A percentile compares a stretch with the other conserved stretches of the same genome.
Conservation (phyloP, 2,113 vertebrate species). For the Peromyscus californicus region DNA sequence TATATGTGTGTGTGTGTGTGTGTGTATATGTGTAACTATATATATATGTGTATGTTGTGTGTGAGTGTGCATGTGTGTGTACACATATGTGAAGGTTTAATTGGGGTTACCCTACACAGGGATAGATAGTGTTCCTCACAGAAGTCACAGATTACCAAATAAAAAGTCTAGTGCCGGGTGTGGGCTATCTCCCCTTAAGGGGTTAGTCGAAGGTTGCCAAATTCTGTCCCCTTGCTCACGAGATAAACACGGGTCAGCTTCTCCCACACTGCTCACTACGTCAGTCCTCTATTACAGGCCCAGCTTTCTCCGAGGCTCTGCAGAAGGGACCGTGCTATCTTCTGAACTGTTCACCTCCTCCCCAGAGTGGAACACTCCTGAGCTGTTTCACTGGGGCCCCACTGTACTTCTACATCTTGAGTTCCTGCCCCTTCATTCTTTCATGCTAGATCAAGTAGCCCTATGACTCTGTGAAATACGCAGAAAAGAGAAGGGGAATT, state of each 20-base stretch:
- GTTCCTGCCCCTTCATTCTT: neutral
- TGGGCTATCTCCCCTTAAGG: neutral
- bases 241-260: neutral
- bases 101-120: neutral
- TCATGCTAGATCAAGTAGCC: neutral
- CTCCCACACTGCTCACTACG: neutral
- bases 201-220: neutral
- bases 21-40: neutral
- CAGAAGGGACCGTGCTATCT: neutral
- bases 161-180: neutral
- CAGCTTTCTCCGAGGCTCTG: neutral
- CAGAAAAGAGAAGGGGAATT: neutral
- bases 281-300: neutral
- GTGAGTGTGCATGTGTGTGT: neutral
- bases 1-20: rapidly evolving
- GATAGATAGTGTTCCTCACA: neutral
- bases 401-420: neutral
- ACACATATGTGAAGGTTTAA: no score
- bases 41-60: rapidly evolving
- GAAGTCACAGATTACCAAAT: neutral
- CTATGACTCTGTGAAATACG: neutral
- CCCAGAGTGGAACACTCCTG: neutral
- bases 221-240: neutral
- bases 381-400: neutral
- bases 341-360: neutral